Base-by-base conservation (phyloP, 2,888 invertebrate species). In the Pheosia tremula region DNA sequence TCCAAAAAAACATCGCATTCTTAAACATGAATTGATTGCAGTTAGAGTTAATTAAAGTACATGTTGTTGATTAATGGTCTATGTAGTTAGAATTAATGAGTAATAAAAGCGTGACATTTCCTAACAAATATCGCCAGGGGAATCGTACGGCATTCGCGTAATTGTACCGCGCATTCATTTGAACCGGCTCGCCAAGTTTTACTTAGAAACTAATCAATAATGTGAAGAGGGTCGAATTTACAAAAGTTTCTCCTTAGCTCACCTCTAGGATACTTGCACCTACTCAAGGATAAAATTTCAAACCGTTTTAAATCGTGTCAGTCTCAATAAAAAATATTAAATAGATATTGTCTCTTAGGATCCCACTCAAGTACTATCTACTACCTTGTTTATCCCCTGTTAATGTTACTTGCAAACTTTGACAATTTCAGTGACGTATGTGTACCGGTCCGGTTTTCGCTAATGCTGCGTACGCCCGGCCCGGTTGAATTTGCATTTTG, bases 401-500 rank as follows among this genome's bases (percentile, higher is more conserved):
- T 86, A 88, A 83, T 81, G 81, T 85, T 82, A 81, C 82, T 85
- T 82, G 79, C 80, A 78, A 92, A 91, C 86, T 93, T 92, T 90
- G 90, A 85, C 86, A 91, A 91, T 92, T 87, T 88, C 79, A 81
- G 83, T 89, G 91, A 92, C 85, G 87, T 81, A 82, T 80, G 74
- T 79, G 77, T 77, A 75, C 80, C 73, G 78, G 82, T 79, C 81
- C 82, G 76, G 79, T 87, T 90, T 85, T 86, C 87, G 91, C 89
- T 93, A 91, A 91, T 90, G 87, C 89, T 86, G 88, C 90, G 89
- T 89, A 86, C 85, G 78, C 81, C 80, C 77, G 81, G 80, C 82
- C 85, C 82, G 83, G 74, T 80, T 74, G 88, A 91, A 93, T 93
- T 93, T 93, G 93, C 93, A 93, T 93, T 93, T 93, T 93, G 92